Percentiles rank a stretch among this genome's conserved stretches.
These are phyloP conservation scores for Antedon mediterranea DNA, from an alignment of 53 echinoderm and acorn worm species.

Conservation along the genomic window DNA sequence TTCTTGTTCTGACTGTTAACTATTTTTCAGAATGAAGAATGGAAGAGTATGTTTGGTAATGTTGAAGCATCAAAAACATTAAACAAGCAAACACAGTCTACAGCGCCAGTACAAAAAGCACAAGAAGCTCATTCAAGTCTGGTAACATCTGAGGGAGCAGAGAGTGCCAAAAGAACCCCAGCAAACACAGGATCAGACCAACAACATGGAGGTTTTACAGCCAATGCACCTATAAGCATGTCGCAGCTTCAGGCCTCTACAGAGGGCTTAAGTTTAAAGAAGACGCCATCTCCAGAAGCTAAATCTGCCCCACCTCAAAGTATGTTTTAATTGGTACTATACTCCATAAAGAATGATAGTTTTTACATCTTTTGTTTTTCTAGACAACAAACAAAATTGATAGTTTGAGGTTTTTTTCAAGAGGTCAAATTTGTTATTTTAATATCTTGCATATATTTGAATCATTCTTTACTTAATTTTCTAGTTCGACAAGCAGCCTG, in stretches of 20 bases:
- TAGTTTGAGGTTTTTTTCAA: too few species aligned
- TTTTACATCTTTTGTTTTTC: background rate
- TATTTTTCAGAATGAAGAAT: slow-evolving; percentile 99
- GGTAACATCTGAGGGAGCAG: slow-evolving; percentile 45
- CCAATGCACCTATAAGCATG: slow-evolving; percentile 78
- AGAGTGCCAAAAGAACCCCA: slow-evolving; percentile 33
- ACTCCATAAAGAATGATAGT: background rate
- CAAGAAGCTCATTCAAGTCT: slow-evolving; percentile 19
- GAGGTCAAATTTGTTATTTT: too few species aligned
- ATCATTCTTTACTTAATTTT: background rate
- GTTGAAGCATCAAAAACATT: slow-evolving; percentile 18
- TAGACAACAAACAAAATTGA: too few species aligned
- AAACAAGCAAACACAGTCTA: slow-evolving; percentile 5
- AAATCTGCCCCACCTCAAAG: slow-evolving; percentile 47
- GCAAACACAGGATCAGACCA: slow-evolving; percentile 1
- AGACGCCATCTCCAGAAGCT: slow-evolving; percentile 22
- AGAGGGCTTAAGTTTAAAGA: slow-evolving; percentile 68
- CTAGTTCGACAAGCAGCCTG: slow-evolving; percentile 70
- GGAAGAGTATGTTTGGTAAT: slow-evolving; percentile 90
- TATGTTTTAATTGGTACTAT: slow-evolving; percentile 22
- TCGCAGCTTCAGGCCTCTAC: slow-evolving; percentile 91
- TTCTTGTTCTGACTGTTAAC: too few species aligned
- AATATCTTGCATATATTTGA: too few species aligned
- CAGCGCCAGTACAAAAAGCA: slow-evolving; percentile 3
- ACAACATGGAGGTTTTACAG: slow-evolving; percentile 33